Evolutionary conservation across 2,797 vertebrate genomes (phyloP).

Genomic region (Carcharodon carcharias): DNA sequence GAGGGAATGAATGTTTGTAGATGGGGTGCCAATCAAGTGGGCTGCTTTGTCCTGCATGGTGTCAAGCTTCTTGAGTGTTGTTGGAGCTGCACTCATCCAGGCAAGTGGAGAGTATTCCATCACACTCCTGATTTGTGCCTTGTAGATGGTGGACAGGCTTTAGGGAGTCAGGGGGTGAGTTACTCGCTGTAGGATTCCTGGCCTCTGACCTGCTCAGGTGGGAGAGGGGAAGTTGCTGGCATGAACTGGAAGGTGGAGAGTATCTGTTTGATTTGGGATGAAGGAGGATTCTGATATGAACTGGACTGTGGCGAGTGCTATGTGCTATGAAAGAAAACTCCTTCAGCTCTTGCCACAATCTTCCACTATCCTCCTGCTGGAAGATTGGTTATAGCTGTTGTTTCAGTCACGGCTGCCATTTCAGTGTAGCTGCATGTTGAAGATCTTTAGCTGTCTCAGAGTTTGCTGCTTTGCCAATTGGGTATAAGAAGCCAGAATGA

Average conservation of each 20-base stretch:
- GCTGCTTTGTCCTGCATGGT: no score
- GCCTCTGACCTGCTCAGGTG: no score
- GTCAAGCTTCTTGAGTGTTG: no score
- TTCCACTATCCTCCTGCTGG: neutral
- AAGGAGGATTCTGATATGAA: neutral
- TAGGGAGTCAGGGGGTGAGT: no score
- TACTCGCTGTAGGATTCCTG: no score
- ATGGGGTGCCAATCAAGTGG: no score
- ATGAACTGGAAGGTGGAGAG: neutral
- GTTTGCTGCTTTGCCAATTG: neutral
- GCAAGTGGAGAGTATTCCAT: no score
- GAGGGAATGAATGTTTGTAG: no score
- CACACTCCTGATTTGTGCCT: no score
- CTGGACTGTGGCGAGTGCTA: neutral
- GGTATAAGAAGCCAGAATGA: neutral
- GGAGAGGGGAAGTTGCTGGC: neutral
- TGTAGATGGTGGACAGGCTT: no score
- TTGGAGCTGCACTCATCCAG: no score
- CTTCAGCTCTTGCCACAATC: neutral
- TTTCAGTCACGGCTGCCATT: neutral
- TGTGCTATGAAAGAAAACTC: neutral
- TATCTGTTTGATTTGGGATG: neutral
- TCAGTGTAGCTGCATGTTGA: neutral
- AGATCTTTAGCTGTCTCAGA: neutral
- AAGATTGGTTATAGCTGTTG: neutral